Percentiles rank a stretch among this genome's conserved stretches.
phyloP scores from a whole-genome alignment of 1,140 invertebrate species.

The Brachionus manjavacas region DNA sequence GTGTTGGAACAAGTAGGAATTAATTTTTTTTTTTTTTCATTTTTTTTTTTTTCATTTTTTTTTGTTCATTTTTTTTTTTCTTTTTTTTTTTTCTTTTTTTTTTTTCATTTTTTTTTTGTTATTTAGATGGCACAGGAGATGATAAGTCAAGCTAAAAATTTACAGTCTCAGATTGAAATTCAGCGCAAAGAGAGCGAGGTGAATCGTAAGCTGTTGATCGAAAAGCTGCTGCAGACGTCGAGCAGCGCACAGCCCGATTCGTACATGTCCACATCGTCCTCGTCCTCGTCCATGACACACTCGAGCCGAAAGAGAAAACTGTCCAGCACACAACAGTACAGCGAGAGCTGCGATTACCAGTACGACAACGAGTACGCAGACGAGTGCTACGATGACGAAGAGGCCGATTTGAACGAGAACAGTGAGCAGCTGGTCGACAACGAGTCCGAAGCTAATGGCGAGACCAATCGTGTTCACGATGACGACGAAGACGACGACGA shows the following conservation, averaged over 20 bases:
- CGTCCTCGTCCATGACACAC: background rate
- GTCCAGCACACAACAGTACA: background rate
- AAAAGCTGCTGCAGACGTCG: background rate
- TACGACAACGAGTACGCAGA: background rate
- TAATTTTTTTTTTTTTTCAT: background rate
- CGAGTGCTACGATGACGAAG: background rate
- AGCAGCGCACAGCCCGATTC: background rate
- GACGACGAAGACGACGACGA: background rate
- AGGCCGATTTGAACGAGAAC: background rate
- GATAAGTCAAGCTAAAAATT: conserved; percentile 6
- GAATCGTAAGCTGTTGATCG: background rate
- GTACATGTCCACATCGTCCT: background rate
- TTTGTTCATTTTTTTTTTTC: background rate
- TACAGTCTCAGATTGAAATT: conserved; percentile 22
- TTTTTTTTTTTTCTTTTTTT: background rate
- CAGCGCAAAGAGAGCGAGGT: conserved; percentile 2
- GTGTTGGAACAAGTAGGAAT: background rate
- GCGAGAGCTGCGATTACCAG: background rate
- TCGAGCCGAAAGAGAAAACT: conserved; percentile 3
- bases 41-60: too few species aligned
- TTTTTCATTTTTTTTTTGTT: background rate
- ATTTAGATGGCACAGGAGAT: conserved; percentile 13
- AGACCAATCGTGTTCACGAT: background rate
- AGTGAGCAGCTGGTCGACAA: background rate
- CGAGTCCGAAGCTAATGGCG: background rate